Evolutionary conservation across 2,797 vertebrate genomes (phyloP), one percentile per base, ranked within the genome.

Genomic region (Chaenodraco wilsoni): DNA sequence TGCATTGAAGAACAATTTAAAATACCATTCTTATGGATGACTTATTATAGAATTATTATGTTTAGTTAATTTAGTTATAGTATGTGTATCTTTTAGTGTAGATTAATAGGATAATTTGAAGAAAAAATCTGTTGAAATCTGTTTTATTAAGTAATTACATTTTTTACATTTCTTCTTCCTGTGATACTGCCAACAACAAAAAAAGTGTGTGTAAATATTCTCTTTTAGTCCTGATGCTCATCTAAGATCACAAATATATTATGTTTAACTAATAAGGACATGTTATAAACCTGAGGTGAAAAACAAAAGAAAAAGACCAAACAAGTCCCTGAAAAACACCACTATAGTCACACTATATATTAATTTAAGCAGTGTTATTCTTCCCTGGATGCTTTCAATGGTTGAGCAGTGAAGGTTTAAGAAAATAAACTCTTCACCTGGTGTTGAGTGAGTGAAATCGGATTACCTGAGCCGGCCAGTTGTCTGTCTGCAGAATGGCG

Each of bases 401-500:
- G 7, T 17, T 49, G 3, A 56, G 45, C 7, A 52, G 15, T 14
- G 17, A 33, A 21, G 1, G 15, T 50, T 44, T 19, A 43, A 15
- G 27, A 31, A n/a, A 13, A 52, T 4, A 56, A 70, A 63, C 13
- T 50, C 23, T 51, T 33, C 45, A 27, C 64, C 5, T 74, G 51
- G 56, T 61, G 62, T 61, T 43, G 63, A 37, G 33, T 21, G 41
- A 44, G 31, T 61, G 17, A 33, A 54, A 49, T 6, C 4, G 17
- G 9, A 72, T 76, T 16, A 68, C 56, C 12, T 50, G 57, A 78
- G 74, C 27, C 27, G 56, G 15, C 54, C 31, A 17, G 37, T 50
- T 41, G 11, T 14, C 7, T 43, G 31, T 46, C 50, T 58, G 70
- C 54, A 74, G 41, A 87, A 72, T 27, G 44, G 82, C 64, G 76